These are phyloP conservation scores for Xiphophorus birchmanni DNA, from an alignment of 2,797 vertebrate genomes.

Conservation along the genomic window DNA sequence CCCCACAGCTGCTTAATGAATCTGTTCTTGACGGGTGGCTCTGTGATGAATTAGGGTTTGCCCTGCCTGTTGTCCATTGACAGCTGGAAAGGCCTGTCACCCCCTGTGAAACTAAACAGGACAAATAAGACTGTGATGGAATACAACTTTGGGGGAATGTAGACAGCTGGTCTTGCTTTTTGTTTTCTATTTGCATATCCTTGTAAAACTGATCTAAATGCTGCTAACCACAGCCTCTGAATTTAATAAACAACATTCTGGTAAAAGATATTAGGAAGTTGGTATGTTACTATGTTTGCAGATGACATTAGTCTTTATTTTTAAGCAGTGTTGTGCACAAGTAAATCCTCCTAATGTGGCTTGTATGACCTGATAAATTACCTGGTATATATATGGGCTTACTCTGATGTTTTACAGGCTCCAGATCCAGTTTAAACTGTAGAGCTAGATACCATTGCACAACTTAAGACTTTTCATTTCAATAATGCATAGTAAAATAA, in stretches of 20 bases:
- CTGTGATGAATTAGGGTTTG: not conserved
- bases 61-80: not conserved
- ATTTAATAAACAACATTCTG: not conserved
- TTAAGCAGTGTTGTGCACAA: not conserved
- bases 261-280: not conserved
- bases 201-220: not conserved
- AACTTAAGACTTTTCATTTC: not conserved
- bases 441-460: not conserved
- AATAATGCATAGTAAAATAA: not conserved
- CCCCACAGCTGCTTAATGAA: not conserved
- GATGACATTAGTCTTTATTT: not conserved
- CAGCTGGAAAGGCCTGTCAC: not conserved
- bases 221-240: not conserved
- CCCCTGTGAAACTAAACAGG: not conserved
- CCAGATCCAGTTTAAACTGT: no score
- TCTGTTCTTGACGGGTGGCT: not conserved
- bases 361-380: not conserved
- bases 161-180: not conserved
- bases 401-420: not conserved
- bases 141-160: not conserved
- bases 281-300: not conserved
- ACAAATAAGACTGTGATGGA: not conserved
- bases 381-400: not conserved
- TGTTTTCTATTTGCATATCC: not conserved
- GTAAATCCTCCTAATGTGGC: not conserved